These are phyloP conservation scores for Pteruthius melanotis DNA, from an alignment of 2,113 vertebrate species.

Conservation along the genomic window DNA sequence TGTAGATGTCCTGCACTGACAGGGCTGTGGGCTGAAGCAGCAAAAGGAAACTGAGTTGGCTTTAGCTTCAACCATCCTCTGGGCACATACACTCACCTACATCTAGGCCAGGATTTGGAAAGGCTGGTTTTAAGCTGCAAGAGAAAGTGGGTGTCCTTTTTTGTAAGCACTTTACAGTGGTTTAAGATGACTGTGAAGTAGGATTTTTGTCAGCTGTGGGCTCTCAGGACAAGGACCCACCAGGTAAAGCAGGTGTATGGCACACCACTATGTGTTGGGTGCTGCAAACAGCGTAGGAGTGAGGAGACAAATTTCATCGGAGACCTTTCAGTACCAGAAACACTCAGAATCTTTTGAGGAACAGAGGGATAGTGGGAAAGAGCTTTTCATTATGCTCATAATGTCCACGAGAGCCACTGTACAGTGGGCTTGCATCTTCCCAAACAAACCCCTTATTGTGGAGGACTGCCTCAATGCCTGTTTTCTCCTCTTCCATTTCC, in stretches of 20 bases:
- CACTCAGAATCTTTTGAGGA: background rate
- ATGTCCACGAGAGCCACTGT: background rate
- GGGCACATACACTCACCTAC: background rate
- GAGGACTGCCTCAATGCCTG: background rate
- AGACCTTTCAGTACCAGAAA: background rate
- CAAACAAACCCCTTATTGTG: slow-evolving; percentile 31
- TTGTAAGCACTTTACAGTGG: background rate
- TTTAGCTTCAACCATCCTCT: background rate
- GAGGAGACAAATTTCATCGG: background rate
- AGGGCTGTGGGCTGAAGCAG: background rate
- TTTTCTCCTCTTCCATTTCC: background rate
- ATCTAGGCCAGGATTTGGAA: background rate
- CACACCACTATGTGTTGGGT: fast-evolving
- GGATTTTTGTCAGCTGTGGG: background rate
- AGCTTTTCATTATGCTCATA: background rate
- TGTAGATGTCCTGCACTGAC: background rate
- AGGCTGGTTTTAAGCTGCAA: background rate
- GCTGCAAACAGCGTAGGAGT: background rate
- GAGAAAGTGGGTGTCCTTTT: background rate
- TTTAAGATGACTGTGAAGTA: background rate
- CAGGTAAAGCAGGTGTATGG: fast-evolving
- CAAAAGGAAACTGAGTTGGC: background rate
- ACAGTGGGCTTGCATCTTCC: background rate
- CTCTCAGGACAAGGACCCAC: background rate
- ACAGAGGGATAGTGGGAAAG: background rate